Evolutionary conservation across 2,888 invertebrate genomes (phyloP), one percentile per base, ranked within the genome.

Genomic region (Anorthoa munda): DNA sequence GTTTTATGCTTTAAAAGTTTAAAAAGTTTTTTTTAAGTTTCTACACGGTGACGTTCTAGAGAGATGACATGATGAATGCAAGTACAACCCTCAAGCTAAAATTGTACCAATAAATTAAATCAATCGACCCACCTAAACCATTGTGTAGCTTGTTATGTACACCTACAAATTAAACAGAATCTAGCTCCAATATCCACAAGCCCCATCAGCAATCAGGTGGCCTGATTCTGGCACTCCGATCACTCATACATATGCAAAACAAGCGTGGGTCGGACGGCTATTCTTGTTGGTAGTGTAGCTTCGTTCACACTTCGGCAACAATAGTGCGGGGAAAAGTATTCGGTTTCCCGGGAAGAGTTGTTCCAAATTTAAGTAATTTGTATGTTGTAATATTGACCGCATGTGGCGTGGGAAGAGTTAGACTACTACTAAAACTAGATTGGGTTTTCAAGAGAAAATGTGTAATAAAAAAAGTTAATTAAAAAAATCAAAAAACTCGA

Each of bases 161-260:
- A 65, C 17, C 31, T 39, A 53, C 39, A 66, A 65, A 50, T 60
- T 23, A 50, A 71, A 50, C 5, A 55, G 46, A 39, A 48, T 50
- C 39, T n/a, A 46, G n/a, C 50, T 9, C 12, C 31, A 66, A 51
- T 46, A n/a, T 56, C n/a, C 46, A 39, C 26, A 31, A 55, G 51
- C 21, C 26, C 45, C 48, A 56, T 64, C 66, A 60, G 72, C 58
- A 59, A 66, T 69, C 72, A 76, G 68, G 70, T 82, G 73, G 13
- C 56, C 45, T 67, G 53, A 53, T 77, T 77, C 71, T 64, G 59
- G 64, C 26, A 45, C 21, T 53, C 39, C 56, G 59, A 69, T 67
- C 51, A 31, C 76, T 74, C 71, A 79, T 74, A 64, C 73, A 79
- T 82, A 79, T 82, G 73, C 79, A 83, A 66, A 82, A n/a, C 61